Evolutionary conservation across 2,113 vertebrate genomes (phyloP).

Genomic region (Galemys pyrenaicus): DNA sequence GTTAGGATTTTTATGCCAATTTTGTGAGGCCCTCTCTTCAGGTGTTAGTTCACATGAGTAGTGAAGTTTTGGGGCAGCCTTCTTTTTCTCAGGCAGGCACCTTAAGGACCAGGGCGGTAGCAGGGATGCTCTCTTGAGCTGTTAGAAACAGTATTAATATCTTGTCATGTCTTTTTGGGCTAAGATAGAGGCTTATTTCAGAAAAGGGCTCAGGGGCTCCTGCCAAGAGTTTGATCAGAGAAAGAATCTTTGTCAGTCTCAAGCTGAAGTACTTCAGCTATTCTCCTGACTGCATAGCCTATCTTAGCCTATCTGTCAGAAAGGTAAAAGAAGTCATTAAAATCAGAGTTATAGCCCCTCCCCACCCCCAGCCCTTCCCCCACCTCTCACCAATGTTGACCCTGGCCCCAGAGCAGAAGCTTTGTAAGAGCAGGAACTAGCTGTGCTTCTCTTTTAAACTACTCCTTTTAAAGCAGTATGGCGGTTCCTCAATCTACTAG

Average conservation of each 20-base stretch:
- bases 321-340: background rate
- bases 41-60: background rate
- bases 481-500: too few species aligned
- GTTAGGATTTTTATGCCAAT: too few species aligned
- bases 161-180: background rate
- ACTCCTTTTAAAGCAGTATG: too few species aligned
- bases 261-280: background rate
- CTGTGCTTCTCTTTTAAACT: background rate
- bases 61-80: background rate
- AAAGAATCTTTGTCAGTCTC: background rate
- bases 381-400: too few species aligned
- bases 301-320: background rate
- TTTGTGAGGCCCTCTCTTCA: background rate
- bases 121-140: background rate
- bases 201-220: background rate
- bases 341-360: background rate
- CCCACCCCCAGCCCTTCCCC: too few species aligned
- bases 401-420: background rate
- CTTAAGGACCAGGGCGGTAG: background rate
- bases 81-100: background rate
- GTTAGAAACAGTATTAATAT: background rate
- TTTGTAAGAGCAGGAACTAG: background rate
- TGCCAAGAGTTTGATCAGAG: background rate
- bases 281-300: background rate
- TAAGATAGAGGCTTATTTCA: background rate